Base-by-base conservation (phyloP, 2,113 vertebrate species). In the Leptosomus discolor region DNA sequence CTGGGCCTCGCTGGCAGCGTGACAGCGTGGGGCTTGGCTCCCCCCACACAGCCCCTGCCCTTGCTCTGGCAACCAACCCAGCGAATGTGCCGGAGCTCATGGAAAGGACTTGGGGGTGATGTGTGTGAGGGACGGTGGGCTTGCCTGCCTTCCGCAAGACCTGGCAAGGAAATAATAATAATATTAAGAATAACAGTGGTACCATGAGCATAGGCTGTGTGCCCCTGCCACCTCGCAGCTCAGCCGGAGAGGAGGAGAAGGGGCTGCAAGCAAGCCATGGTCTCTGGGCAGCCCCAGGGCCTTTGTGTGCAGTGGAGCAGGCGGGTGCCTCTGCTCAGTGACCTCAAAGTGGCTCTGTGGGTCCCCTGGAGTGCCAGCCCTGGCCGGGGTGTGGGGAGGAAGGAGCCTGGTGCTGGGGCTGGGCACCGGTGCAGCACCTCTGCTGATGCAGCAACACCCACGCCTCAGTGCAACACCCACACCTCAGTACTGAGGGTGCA, bases 161-260 rank as follows among this genome's bases (percentile, higher is more conserved):
- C 68, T 5, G 11, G 34, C 8, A 26, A 34, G 85, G 63, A 54
- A 53, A 69, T 61, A 24, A 11, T 41, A 41, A 29, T 21, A 21
- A 36, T 67, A 45, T 3, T 24, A 37, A 32, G 13, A 34, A 50
- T 45, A 34, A 15, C 0, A 26, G 22, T 3, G 37, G 22, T 76
- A n/a, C 5, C 0, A 8, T 36, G 86, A 81, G 45, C 3, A 0
- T 1, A 7, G 53, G 84, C 78, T 77, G 54, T 0, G 0, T 23
- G 61, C 29, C 20, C 43, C 48, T 54, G 58, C 30, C 22, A 13
- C 14, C 18, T 54, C 61, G 39, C 46, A 4, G 29, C 68, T 63
- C 36, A 8, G 36, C 5, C 0, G 3, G 22, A 11, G 71, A 50
- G 50, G 48, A 67, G 58, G 34, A 83, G 45, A 37, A 70, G 73